Evolutionary conservation across 2,113 vertebrate genomes (phyloP).

Genomic region (Bufo gargarizans): DNA sequence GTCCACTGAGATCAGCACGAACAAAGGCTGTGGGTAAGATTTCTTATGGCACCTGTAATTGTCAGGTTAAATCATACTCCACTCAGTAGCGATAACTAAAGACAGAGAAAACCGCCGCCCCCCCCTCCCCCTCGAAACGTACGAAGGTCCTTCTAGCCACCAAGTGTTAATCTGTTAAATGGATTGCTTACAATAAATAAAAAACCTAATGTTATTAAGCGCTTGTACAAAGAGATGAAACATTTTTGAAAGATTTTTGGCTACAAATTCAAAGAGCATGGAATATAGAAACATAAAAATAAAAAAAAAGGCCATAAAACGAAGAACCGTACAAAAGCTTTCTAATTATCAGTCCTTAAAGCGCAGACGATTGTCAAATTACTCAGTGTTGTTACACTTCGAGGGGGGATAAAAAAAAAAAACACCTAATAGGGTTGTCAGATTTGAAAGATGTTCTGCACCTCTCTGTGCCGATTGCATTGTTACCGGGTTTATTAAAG

Average conservation of each 20-base stretch:
- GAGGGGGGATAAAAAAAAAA: background rate
- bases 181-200: conserved; percentile 10
- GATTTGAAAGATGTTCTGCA: conserved; percentile 66
- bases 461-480: conserved; percentile 66
- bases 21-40: conserved; percentile 12
- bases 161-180: conserved; percentile 23
- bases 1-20: conserved; percentile 22
- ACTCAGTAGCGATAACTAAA: conserved; percentile 4
- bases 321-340: conserved; percentile 36
- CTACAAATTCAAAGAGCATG: conserved; percentile 16
- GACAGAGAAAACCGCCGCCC: background rate
- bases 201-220: background rate
- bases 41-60: background rate
- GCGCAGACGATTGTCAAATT: conserved; percentile 54
- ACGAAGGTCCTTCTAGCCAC: conserved; percentile 30
- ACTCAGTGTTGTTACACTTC: conserved; percentile 25
- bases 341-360: conserved; percentile 52
- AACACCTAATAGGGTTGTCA: conserved; percentile 45
- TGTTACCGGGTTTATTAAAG: conserved; percentile 74
- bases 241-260: conserved; percentile 1
- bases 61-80: conserved; percentile 12
- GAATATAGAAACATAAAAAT: conserved; percentile 13
- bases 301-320: background rate
- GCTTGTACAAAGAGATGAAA: background rate
- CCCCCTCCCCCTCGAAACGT: background rate